A percentile compares a stretch with the other conserved stretches of the same genome.
Evolutionary conservation across 2,888 invertebrate genomes (phyloP).

Genomic region (Thelaira solivaga): DNA sequence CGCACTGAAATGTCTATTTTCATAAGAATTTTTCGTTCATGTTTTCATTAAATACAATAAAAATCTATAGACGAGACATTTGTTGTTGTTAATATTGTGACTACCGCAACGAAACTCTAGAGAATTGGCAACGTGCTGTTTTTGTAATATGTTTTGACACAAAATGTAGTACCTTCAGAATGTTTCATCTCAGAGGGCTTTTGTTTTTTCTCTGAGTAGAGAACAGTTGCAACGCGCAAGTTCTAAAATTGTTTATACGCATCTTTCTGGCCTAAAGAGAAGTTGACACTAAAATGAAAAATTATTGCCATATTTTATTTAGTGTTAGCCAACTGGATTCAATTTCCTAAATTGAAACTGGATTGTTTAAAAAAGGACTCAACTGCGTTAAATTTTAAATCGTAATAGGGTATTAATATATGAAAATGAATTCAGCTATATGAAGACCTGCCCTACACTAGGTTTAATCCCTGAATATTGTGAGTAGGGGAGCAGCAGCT

Average conservation of each 20-base stretch:
- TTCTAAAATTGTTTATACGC: background rate
- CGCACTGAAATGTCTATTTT: background rate
- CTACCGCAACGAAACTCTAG: slow-evolving; percentile 20
- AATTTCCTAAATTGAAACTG: no score
- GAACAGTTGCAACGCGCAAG: slow-evolving; percentile 17
- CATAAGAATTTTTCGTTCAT: background rate
- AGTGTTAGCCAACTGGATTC: no score
- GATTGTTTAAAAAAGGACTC: no score
- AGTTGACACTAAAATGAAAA: background rate
- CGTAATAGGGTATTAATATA: no score
- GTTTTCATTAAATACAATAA: background rate
- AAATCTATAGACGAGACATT: background rate
- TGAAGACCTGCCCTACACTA: no score
- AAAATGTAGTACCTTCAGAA: no score
- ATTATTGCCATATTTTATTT: slow-evolving; percentile 28
- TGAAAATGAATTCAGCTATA: no score
- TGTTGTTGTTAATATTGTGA: background rate
- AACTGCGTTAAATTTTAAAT: no score
- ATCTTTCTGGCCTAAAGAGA: slow-evolving; percentile 17
- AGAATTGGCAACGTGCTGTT: slow-evolving; percentile 29
- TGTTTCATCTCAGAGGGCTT: background rate
- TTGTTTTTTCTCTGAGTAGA: background rate
- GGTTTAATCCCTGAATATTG: no score
- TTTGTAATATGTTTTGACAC: background rate
- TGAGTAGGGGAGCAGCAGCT: no score